Evolutionary conservation across 2,797 vertebrate species (phyloP).

Genomic region (Acestrorhynchus altus): DNA sequence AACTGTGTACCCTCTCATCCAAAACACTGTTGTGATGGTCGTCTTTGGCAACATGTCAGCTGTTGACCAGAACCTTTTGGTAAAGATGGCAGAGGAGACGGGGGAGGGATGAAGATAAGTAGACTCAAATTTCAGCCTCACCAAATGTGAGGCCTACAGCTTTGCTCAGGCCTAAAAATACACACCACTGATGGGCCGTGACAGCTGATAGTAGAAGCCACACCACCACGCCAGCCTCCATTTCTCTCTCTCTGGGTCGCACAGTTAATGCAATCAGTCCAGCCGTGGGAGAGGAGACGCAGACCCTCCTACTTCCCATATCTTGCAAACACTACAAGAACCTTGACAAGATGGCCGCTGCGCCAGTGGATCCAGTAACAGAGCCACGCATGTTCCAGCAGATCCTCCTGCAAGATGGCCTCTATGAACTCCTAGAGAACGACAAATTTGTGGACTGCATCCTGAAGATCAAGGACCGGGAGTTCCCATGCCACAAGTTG

Average conservation of each 20-base stretch:
- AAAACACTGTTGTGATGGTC: constrained; percentile 34
- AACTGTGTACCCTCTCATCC: neutral
- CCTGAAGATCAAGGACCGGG: constrained; percentile 88
- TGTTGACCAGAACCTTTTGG: constrained; percentile 70
- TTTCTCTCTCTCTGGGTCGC: constrained; percentile 58
- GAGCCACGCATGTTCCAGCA: constrained; percentile 97
- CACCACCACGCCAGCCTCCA: constrained; percentile 59
- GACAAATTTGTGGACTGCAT: constrained; percentile 95
- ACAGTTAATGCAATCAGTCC: constrained; percentile 62
- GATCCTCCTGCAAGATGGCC: constrained; percentile 93
- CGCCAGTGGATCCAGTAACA: constrained; percentile 85
- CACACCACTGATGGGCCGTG: constrained; percentile 67
- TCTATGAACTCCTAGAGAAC: constrained; percentile 93
- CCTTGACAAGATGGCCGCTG: constrained; percentile 82
- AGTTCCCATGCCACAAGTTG: constrained; percentile 93
- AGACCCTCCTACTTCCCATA: constrained; percentile 53
- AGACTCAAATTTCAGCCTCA: constrained; percentile 73
- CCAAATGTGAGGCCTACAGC: constrained; percentile 74
- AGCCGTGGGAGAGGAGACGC: constrained; percentile 51
- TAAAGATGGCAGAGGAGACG: constrained; percentile 54
- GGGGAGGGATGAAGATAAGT: constrained; percentile 20
- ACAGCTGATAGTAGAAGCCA: constrained; percentile 79
- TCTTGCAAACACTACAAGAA: constrained; percentile 24
- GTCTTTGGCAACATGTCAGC: constrained; percentile 71
- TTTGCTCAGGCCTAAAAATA: constrained; percentile 85